Evolutionary conservation across 2,113 vertebrate species (phyloP), one percentile per base, ranked within the genome.

Genomic region (Nibea coibor): DNA sequence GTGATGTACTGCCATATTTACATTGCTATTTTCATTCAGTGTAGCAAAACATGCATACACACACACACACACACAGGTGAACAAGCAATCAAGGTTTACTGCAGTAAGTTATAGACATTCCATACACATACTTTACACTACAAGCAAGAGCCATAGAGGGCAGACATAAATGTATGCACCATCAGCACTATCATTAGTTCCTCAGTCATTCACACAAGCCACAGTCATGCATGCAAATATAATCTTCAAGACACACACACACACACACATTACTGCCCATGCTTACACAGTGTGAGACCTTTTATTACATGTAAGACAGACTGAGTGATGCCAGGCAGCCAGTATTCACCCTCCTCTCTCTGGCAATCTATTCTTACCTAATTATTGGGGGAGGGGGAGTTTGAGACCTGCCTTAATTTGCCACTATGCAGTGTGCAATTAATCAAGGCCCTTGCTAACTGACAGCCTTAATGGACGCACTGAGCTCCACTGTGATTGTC

Each of bases 391-490:
- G 74, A 7, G 78, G 78, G 72, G 50, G 89, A 87, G 78, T 75
- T 84, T 61, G 77, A 88, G 88, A 87, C 90, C 72, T 80, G 86
- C 90, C 88, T 93, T 93, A 88, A 93, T 94, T 94, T 94, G 88
- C 91, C 81, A 75, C 81, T 48, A 72, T 87, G 84, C 88, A 79
- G 87, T 26, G 70, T 86, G 89, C 91, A 92, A 94, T 94, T 93
- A 93, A 94, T 94, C 93, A 94, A 89, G 79, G 66, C 79, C 77
- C 17, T 50, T 79, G 82, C 87, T 77, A 88, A 89, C 89, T 91
- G 94, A 93, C 93, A 93, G 88, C 65, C 56, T 80, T 92, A 93
- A 93, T 94, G 91, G 91, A 92, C 76, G 84, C 83, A 75, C 88
- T 89, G 80, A 90, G 80, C 90, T 88, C 81, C 80, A 83, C 72